Evolutionary conservation across 1,140 invertebrate species (phyloP).

Genomic region (Apocrypta bakeri): DNA sequence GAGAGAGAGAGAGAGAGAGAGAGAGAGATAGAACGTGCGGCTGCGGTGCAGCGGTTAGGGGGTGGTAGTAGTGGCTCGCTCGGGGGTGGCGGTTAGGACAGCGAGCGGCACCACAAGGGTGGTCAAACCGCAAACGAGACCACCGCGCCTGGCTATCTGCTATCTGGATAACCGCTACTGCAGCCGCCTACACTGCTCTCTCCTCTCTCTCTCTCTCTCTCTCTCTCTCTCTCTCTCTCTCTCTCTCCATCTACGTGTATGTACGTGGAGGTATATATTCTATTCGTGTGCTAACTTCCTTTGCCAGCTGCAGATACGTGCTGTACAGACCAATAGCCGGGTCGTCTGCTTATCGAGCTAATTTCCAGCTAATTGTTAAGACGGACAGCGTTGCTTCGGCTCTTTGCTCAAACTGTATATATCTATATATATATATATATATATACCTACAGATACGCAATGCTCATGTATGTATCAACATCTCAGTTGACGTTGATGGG

Average conservation of each 20-base stretch:
- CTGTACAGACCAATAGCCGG: constrained; percentile 45
- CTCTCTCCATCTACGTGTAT: neutral
- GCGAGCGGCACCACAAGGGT: constrained; percentile 67
- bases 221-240: constrained; percentile 27
- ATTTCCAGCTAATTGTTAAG: constrained; percentile 59
- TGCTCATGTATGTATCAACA: neutral
- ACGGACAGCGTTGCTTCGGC: neutral
- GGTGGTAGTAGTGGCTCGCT: constrained; percentile 56
- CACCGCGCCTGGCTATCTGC: constrained; percentile 70
- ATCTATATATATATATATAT: too few relatives aligned
- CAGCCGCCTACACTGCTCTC: constrained; percentile 58
- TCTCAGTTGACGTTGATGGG: too few relatives aligned
- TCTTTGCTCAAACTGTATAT: too few relatives aligned
- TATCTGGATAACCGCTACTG: constrained; percentile 73
- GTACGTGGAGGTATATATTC: too few relatives aligned
- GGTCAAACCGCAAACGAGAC: constrained; percentile 72
- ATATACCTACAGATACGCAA: too few relatives aligned
- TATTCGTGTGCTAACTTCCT: neutral
- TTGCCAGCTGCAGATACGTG: neutral
- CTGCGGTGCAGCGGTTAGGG: constrained; percentile 53
- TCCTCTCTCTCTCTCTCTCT: constrained; percentile 15
- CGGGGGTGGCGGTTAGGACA: constrained; percentile 62
- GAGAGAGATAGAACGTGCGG: constrained; percentile 52
- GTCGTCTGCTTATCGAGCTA: constrained; percentile 59
- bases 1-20: neutral